Evolutionary conservation across 2,113 vertebrate species (phyloP), one percentile per base, ranked within the genome.

Genomic region (Paedocypris sp.): DNA sequence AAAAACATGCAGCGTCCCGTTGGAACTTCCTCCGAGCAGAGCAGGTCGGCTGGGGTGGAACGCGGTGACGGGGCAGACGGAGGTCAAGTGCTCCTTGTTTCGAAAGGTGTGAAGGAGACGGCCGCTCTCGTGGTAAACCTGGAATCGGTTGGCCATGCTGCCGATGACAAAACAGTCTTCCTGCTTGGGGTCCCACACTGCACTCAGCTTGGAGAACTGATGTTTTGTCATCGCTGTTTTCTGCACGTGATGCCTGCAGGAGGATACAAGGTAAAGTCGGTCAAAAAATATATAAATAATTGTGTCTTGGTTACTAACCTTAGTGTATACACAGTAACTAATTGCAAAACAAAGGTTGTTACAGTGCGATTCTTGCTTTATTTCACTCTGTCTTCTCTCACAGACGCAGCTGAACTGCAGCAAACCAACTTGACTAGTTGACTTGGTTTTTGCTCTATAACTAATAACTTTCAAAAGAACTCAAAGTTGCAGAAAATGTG

Each of bases 181-280:
- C 69, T 66, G 83, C 26, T 90, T 91, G 9, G 91, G 90, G 76
- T 96, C 91, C 94, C 93, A 97, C 1, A 86, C 13, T 0, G 90
- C 90, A n/a, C 76, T 77, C 26, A 93, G 82, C 52, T 85, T 80
- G 0, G 60, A 80, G 35, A 91, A 62, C 89, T 87, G 92, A 45
- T 84, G 82, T 1, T 86, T 87, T 0, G 89, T 91, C n/a, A n/a
- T n/a, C n/a, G n/a, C n/a, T n/a, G n/a, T n/a, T n/a, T n/a, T n/a
- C 13, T 71, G 69, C 64, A 75, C 84, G 70, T 89, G 74, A 7
- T 88, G 88, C 15, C 91, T 91, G 49, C 61, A 32, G 2, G n/a
- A 13, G 26, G 32, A 36, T 2, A 18, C 16, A 43, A 35, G 45
- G 23, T 9, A n/a, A 2, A 49, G 6, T 8, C n/a, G 2, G 4